phyloP scores from a whole-genome alignment of 2,113 vertebrate species.

The Rousettus leschenaultii region DNA sequence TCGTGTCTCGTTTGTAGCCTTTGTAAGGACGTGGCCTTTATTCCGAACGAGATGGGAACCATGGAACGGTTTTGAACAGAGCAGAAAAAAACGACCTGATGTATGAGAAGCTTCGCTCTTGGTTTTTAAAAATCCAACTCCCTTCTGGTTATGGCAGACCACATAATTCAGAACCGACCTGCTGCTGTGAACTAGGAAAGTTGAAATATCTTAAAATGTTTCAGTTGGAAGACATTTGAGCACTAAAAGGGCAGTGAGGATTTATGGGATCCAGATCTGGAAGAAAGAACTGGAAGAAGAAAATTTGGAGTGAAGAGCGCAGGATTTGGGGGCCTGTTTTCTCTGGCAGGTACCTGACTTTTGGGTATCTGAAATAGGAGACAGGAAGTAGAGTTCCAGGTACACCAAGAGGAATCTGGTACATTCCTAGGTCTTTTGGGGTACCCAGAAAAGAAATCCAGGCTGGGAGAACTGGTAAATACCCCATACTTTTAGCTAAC shows the following conservation, averaged over 20 bases:
- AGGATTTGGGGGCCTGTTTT: background rate
- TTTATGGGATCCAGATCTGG: no score
- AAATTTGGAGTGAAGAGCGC: background rate
- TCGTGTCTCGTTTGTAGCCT: rapidly evolving
- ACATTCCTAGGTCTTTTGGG: background rate
- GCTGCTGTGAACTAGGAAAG: background rate
- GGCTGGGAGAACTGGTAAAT: background rate
- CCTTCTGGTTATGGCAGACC: background rate
- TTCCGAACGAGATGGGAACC: background rate
- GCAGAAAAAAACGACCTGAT: background rate
- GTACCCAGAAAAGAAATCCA: background rate
- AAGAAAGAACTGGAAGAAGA: background rate
- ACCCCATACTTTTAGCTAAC: background rate
- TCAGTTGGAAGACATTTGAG: background rate
- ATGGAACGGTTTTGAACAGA: background rate
- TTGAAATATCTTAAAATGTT: background rate
- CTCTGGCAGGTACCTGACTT: background rate
- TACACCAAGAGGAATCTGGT: background rate
- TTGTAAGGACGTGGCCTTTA: background rate
- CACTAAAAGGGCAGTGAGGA: background rate
- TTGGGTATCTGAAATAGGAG: background rate
- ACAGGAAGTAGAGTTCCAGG: background rate
- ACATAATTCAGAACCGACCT: background rate
- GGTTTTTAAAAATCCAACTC: background rate
- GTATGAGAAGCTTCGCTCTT: background rate